Conservation (phyloP, 2,113 vertebrate genomes). For the Eolophus roseicapilla region DNA sequence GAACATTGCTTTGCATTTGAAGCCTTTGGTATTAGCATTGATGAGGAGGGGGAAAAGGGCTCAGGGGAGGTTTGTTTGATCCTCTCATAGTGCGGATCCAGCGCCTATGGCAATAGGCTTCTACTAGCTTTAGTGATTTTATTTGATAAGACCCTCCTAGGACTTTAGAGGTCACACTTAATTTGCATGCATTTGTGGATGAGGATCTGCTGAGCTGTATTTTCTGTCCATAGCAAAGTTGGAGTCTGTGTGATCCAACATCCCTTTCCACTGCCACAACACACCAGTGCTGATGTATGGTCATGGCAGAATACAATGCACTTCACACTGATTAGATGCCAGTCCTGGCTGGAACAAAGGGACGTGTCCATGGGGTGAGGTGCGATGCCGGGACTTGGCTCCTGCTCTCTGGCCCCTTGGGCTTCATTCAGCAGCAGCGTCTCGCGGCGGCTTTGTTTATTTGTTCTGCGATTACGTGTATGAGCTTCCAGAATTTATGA, state of each 20-base stretch:
- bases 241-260: neutral
- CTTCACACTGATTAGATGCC: neutral
- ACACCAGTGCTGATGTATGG: neutral
- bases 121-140: neutral
- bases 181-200: fast-evolving
- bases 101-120: fast-evolving
- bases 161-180: fast-evolving
- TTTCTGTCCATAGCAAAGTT: neutral
- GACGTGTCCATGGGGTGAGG: neutral
- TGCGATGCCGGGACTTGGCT: neutral
- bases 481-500: slow-evolving; percentile 80
- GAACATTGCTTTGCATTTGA: fast-evolving
- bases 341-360: neutral
- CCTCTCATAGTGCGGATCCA: neutral
- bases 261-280: neutral
- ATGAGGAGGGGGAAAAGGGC: neutral
- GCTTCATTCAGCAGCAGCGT: slow-evolving; percentile 47
- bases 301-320: neutral
- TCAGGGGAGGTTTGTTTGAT: neutral
- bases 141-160: neutral
- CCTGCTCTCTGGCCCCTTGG: slow-evolving; percentile 43
- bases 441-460: slow-evolving; percentile 74
- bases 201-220: neutral
- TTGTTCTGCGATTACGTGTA: slow-evolving; percentile 73
- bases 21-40: neutral